Evolutionary conservation across 2,888 invertebrate genomes (phyloP), one percentile per base, ranked within the genome.

Genomic region (Electrophaes corylata): DNA sequence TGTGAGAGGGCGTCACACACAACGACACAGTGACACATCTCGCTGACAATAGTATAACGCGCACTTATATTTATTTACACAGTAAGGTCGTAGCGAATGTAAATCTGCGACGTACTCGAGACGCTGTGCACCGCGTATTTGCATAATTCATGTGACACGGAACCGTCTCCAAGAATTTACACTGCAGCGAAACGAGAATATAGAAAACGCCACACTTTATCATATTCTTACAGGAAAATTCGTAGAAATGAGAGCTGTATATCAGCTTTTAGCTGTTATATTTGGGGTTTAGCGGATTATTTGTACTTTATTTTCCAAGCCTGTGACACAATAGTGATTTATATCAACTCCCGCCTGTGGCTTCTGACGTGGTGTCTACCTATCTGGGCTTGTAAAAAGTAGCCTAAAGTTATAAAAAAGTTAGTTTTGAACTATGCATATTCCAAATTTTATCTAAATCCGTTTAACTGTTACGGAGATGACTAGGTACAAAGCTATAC

Each of bases 91-190:
- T 65, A 69, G 66, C 69, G 60, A 76, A 80, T 79, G 78, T 81
- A 84, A 84, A 84, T 86, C 81, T 79, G 66, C 67, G 67, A 78
- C 76, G 72, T 75, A 75, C 75, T 78, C 78, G 75, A 74, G 70
- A 75, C 71, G 55, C 58, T 62, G 70, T 80, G 83, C 80, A 79
- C 71, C 72, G 67, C 70, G 75, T 75, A 84, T 87, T 84, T 86
- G 73, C 83, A 86, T 86, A 88, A 87, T 88, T 88, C 85, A 88
- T 84, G 83, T 82, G 83, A 86, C 84, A 79, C 70, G 75, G 77
- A 80, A 79, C 79, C 81, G 80, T 80, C 77, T 78, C 73, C 70
- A 81, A 84, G 81, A 85, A 84, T 86, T 81, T 82, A 81, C 81
- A 84, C 79, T 79, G 76, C 74, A 72, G 66, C 62, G 70, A 77